Percentiles rank a stretch among this genome's conserved stretches.
These are phyloP conservation scores for Caracal caracal DNA, from an alignment of 2,113 vertebrate species.

Conservation along the genomic window DNA sequence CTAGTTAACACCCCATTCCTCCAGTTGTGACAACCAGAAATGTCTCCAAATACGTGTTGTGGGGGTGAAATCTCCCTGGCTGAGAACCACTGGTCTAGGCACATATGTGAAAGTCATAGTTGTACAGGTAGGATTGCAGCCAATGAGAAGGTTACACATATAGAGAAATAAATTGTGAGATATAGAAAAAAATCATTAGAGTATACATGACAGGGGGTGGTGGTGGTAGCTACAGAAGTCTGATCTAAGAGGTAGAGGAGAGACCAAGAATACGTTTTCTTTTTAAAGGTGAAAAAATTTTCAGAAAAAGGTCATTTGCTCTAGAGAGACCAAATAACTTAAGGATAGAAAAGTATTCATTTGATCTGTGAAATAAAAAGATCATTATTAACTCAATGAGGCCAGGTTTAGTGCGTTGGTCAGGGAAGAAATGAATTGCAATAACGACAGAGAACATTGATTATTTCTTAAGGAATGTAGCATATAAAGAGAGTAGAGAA, in stretches of 20 bases:
- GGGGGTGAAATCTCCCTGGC: background rate
- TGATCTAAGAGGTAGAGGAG: background rate
- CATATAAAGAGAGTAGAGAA: background rate
- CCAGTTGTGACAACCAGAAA: too few species aligned
- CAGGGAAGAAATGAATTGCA: background rate
- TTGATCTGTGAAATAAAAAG: background rate
- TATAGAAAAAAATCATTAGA: background rate
- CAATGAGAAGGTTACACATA: background rate
- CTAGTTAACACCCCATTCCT: rapidly evolving
- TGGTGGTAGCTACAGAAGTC: background rate
- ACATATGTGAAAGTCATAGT: background rate
- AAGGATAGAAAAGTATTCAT: background rate
- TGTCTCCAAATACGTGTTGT: too few species aligned
- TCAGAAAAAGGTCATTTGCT: background rate
- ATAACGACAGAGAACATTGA: background rate
- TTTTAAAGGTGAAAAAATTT: background rate
- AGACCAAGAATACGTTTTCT: background rate
- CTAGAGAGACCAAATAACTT: background rate
- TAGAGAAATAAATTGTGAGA: background rate
- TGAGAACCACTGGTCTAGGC: background rate
- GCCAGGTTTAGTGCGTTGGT: background rate
- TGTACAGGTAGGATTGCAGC: background rate
- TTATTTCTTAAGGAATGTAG: background rate
- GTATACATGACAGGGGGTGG: background rate
- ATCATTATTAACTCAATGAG: background rate